A percentile compares a stretch with the other conserved stretches of the same genome.
Evolutionary conservation across 2,113 vertebrate genomes (phyloP).

Genomic region (Paramisgurnus dabryanus): DNA sequence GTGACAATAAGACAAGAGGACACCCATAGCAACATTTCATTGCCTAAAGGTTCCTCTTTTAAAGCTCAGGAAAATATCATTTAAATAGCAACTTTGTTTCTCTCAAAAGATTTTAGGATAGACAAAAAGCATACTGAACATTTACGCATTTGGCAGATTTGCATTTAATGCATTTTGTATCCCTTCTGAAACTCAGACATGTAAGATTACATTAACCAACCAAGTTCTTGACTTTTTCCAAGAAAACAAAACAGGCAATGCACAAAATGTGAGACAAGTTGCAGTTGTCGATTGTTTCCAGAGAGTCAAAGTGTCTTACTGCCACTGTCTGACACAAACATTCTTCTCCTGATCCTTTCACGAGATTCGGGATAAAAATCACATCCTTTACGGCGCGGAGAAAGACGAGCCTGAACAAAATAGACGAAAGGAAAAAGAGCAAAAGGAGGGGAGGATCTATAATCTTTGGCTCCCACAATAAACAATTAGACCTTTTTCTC

Average conservation of each 20-base stretch:
- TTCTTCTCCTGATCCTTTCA: conserved; percentile 64
- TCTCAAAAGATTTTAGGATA: background rate
- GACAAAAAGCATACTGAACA: background rate
- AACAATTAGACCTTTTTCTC: conserved; percentile 79
- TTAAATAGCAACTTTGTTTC: background rate
- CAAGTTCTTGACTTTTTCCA: too few relatives aligned
- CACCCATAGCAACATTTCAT: background rate
- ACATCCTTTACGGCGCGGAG: conserved; percentile 62
- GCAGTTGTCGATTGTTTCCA: background rate
- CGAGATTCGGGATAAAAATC: conserved; percentile 61
- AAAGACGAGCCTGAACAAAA: conserved; percentile 29
- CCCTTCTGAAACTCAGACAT: too few relatives aligned
- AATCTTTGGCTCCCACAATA: conserved; percentile 82
- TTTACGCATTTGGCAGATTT: too few relatives aligned
- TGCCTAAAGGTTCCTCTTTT: conserved; percentile 12
- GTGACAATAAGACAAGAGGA: conserved; percentile 5
- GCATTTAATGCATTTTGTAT: too few relatives aligned
- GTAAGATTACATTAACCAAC: too few relatives aligned
- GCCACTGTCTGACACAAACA: conserved; percentile 58
- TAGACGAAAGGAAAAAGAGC: conserved; percentile 36
- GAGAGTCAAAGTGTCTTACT: background rate
- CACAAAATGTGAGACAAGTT: background rate
- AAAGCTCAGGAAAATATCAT: background rate
- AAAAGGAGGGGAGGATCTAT: conserved; percentile 68
- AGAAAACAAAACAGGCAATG: too few relatives aligned